Base-by-base conservation (phyloP, 2,888 invertebrate species). In the Meganola albula region DNA sequence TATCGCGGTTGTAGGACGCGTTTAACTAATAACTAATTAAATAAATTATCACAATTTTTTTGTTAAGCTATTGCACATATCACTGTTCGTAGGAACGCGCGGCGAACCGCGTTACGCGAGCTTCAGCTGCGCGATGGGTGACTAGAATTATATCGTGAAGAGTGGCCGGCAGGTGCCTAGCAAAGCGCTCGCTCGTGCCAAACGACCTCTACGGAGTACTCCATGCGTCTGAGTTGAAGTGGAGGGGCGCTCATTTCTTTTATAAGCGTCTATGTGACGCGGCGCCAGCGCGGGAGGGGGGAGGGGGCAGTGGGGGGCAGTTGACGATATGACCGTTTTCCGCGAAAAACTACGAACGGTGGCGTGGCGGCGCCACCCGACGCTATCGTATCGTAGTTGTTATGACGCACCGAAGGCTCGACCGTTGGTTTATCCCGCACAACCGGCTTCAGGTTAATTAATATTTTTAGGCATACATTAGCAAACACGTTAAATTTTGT, bases 201-300 rank as follows among this genome's bases (percentile, higher is more conserved):
- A 86, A 87, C 87, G 74, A 86, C 86, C 87, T 87, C 87, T 83
- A 87, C 86, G 83, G 86, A 86, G 86, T 87, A 86, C 87, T 87
- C 87, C 87, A 87, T 87, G 85, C 86, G 86, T 83, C 79, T 86
- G 84, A 84, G 82, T 79, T 80, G 77, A 67, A 72, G 84, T 78
- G 77, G 79, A 59, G 80, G 79, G 82, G 80, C 69, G 83, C 63
- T 52, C 61, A 51, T 51, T 64, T 63, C 58, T 83, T 84, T 83
- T 87, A 87, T 85, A 87, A 73, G 69, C 43, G 68, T 70, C 71
- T 49, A 44, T 63, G 56, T 75, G 82, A 77, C 76, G 82, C 76
- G 74, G 66, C 70, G 66, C 57, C 53, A 51, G 55, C 43, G 64
- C 58, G 64, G 61, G 54, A 44, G 36, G 40, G 45, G 56, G 54